A percentile compares a stretch with the other conserved stretches of the same genome.
Conservation (phyloP, 2,113 vertebrate species). For the Climacteris rufus region DNA sequence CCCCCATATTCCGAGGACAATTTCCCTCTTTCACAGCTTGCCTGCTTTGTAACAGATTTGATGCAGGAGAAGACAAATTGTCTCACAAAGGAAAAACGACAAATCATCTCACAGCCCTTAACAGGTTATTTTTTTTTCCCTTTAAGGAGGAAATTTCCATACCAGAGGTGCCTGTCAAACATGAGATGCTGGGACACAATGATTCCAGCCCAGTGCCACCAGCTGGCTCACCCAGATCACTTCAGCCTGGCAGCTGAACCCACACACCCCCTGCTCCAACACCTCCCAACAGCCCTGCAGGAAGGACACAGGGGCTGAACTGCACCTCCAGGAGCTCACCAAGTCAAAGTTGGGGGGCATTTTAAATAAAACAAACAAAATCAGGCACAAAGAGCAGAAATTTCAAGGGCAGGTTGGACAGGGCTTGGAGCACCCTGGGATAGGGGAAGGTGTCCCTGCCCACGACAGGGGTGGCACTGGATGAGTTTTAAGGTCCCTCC, state of each 20-base stretch:
- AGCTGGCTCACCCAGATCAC: not conserved
- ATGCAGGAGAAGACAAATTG: conserved; percentile 75
- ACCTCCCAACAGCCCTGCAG: not conserved
- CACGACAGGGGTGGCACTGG: not conserved
- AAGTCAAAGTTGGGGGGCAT: not conserved
- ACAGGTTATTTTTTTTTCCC: conserved; percentile 59
- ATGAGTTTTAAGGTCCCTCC: not conserved
- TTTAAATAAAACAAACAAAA: not conserved
- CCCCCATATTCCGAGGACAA: conserved; percentile 60
- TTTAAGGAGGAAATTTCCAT: conserved; percentile 58
- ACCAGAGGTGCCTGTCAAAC: conserved; percentile 58
- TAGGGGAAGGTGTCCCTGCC: not conserved
- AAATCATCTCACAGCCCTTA: conserved; percentile 72
- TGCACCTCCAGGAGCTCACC: not conserved
- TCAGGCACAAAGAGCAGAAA: not conserved
- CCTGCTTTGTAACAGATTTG: conserved; percentile 76
- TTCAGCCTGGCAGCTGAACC: not conserved
- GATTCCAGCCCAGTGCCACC: conserved; percentile 30
- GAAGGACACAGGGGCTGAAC: not conserved
- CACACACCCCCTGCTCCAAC: not conserved
- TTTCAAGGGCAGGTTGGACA: not conserved
- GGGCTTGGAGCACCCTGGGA: not conserved
- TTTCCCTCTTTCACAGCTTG: conserved; percentile 75
- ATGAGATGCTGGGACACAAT: conserved; percentile 23
- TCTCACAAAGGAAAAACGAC: conserved; percentile 64